A percentile compares a stretch with the other conserved stretches of the same genome.
Conservation (phyloP, 2,113 vertebrate species). For the Pteronura brasiliensis region DNA sequence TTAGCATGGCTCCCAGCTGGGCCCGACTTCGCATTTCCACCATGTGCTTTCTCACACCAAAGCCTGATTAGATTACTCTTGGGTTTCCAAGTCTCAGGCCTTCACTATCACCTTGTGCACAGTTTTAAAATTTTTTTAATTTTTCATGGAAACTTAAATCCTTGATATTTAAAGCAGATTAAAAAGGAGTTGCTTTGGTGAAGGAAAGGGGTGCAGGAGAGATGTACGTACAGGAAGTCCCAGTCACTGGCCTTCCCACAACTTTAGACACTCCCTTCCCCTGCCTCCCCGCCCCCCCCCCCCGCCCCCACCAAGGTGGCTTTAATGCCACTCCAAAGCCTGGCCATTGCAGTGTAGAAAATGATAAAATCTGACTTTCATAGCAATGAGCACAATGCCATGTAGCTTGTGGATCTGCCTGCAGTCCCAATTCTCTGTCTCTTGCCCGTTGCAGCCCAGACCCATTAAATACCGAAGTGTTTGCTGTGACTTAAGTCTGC, state of each 20-base stretch:
- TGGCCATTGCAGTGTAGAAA: background rate
- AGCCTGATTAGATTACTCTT: background rate
- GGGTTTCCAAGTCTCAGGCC: background rate
- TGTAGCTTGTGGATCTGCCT: background rate
- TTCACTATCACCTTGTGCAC: background rate
- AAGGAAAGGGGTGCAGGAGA: background rate
- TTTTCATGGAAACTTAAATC: background rate
- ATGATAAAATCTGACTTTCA: background rate
- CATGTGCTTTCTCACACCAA: background rate
- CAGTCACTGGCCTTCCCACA: background rate
- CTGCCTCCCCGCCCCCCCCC: accelerated
- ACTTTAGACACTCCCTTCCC: background rate
- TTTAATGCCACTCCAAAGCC: background rate
- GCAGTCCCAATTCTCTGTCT: background rate
- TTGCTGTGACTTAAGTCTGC: background rate
- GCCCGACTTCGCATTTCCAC: background rate
- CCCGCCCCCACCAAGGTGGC: too few relatives aligned
- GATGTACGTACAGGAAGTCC: accelerated
- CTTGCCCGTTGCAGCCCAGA: background rate
- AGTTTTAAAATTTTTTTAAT: background rate
- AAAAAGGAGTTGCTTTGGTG: background rate
- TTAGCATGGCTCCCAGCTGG: background rate
- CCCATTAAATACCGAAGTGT: background rate
- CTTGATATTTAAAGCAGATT: background rate
- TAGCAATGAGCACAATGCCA: background rate